Base-by-base conservation (phyloP, 53 echinoderm and acorn worm species). In the Stichopus horrens region DNA sequence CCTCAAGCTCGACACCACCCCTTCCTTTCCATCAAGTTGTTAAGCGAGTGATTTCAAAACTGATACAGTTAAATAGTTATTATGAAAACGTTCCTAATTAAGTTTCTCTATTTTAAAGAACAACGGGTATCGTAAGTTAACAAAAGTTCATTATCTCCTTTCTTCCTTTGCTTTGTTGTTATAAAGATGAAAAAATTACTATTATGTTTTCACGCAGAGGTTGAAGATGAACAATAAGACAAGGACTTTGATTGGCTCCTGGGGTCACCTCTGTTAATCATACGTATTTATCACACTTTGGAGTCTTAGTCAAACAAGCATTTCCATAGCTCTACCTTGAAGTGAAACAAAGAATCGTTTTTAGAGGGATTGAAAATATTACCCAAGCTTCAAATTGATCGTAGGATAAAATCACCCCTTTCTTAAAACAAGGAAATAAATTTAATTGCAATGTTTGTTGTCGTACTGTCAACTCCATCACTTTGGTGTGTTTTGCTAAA, bases 401-500 rank as follows among this genome's bases (percentile, higher is more conserved):
- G 81, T 13, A 54, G 81, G 22, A 56, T 21, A 58, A 81, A 55
- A 7, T 63, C 16, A 37, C 16, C 16, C 81, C 57, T 57, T 81
- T 55, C 56, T 81, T 57, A 81, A 81, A 81, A 55, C 55, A 81
- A 57, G 58, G 53, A 56, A 81, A 56, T 56, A 81, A 81, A 66
- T 86, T 53, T 66, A 65, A 66, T 65, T 21, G 10, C 11, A 22
- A n/a, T 86, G 86, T 86, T 86, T 86, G 53, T 86, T 86, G 51
- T 86, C 14, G 58, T 9, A 52, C 86, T 86, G 86, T 86, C 86
- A 86, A 22, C 66, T 51, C 21, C 67, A 20, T 71, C 86, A 86
- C 71, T 86, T 71, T 86, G 67, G 63, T 53, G 86, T 86, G 86
- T 86, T 86, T 86, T 86, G 66, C 73, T 86, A 67, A 86, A 86